Percentiles rank a stretch among this genome's conserved stretches.
These are phyloP conservation scores for Plotosus lineatus DNA, from an alignment of 2,113 vertebrate genomes.

Conservation along the genomic window DNA sequence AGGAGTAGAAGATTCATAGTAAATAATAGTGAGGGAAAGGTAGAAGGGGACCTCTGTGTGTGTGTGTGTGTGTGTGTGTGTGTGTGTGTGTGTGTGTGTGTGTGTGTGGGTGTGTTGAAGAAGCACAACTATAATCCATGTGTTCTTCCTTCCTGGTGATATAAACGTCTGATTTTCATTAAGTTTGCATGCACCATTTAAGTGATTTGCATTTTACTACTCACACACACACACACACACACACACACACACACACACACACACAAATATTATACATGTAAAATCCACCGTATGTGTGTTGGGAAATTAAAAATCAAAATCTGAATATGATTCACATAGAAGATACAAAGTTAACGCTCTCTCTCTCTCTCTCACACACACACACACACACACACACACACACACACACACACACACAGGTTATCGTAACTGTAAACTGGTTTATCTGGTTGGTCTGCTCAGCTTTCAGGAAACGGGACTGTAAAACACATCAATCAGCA, in stretches of 20 bases:
- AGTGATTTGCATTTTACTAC: conserved; percentile 68
- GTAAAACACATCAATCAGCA: conserved; percentile 1
- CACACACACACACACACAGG: background rate
- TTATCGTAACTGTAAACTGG: conserved; percentile 29
- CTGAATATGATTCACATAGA: background rate
- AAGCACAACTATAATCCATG: background rate
- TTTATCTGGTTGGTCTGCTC: conserved; percentile 37
- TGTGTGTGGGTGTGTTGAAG: background rate
- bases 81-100: background rate
- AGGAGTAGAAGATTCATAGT: too few species aligned
- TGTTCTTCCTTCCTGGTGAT: conserved; percentile 1
- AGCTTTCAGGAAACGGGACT: conserved; percentile 34
- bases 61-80: background rate
- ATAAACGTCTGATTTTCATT: conserved; percentile 52
- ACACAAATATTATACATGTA: background rate
- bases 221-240: conserved; percentile 42
- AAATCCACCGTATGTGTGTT: background rate
- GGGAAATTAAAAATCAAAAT: too few species aligned
- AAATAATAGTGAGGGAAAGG: too few species aligned
- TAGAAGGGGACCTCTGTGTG: too few species aligned
- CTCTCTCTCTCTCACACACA: background rate
- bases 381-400: background rate
- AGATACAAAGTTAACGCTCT: background rate
- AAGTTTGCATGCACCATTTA: conserved; percentile 63
- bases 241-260: conserved; percentile 15